phyloP scores from a whole-genome alignment of 2,797 vertebrate genomes.

The Sternotherus odoratus region DNA sequence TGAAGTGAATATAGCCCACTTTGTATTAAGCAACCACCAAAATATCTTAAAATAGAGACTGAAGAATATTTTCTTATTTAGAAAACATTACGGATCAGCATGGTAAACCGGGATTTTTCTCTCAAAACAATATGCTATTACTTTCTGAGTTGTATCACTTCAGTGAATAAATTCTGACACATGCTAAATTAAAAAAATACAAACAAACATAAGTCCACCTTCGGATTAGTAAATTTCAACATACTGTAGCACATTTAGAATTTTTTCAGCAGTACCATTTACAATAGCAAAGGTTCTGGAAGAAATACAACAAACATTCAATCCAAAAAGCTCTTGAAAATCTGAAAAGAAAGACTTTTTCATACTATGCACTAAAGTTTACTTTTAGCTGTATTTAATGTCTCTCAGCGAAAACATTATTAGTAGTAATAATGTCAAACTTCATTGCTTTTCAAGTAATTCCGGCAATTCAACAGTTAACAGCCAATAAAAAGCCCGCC shows the following conservation, averaged over 20 bases:
- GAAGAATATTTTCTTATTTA: neutral
- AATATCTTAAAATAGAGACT: neutral
- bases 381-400: neutral
- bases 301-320: neutral
- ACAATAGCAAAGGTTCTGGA: neutral
- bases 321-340: neutral
- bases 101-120: neutral
- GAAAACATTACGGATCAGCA: neutral
- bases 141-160: neutral
- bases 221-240: neutral
- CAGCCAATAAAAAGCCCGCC: conserved; percentile 51
- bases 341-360: no score
- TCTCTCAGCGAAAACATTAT: neutral
- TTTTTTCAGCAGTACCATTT: neutral
- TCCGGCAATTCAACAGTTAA: conserved; percentile 77
- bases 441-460: neutral
- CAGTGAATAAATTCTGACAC: neutral
- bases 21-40: neutral
- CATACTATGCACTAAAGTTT: neutral
- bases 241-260: neutral
- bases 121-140: neutral
- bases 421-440: neutral
- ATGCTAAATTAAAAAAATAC: neutral
- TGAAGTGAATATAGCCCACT: neutral
- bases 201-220: neutral